phyloP scores from a whole-genome alignment of 2,888 invertebrate genomes.

The Rhagonycha fulva region DNA sequence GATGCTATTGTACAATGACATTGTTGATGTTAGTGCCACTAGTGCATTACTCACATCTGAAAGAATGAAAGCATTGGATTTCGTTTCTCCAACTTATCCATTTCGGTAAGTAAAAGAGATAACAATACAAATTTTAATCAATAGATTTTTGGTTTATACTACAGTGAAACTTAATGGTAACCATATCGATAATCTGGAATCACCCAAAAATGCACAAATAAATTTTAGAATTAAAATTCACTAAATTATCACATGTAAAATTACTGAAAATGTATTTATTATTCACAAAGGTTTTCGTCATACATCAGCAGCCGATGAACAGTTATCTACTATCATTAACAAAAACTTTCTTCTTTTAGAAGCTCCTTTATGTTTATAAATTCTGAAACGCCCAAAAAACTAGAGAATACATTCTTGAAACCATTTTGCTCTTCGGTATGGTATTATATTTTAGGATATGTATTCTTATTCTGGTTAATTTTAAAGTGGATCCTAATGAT shows the following conservation, averaged over 20 bases:
- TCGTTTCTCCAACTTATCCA: constrained; percentile 40
- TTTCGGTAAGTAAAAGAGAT: constrained; percentile 36
- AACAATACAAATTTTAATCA: not conserved
- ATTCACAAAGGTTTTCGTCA: too few species aligned
- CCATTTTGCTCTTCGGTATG: constrained; percentile 55
- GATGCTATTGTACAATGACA: constrained; percentile 38
- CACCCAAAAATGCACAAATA: not conserved
- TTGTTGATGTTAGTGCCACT: constrained; percentile 39
- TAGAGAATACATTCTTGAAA: constrained; percentile 55
- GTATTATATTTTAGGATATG: constrained; percentile 50
- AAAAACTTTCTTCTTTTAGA: constrained; percentile 34
- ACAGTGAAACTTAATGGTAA: too few species aligned
- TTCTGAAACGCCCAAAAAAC: constrained; percentile 38
- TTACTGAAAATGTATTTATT: too few species aligned
- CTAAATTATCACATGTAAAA: too few species aligned
- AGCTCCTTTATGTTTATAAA: constrained; percentile 45
- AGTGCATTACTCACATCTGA: constrained; percentile 5
- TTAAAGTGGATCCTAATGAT: constrained; percentile 50
- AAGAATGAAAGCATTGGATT: constrained; percentile 32
- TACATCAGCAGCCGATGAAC: too few species aligned
- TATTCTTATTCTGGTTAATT: constrained; percentile 47
- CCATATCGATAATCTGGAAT: not conserved
- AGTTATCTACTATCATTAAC: too few species aligned
- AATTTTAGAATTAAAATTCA: too few species aligned
- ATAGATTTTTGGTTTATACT: not conserved